Conservation (phyloP, 2,797 vertebrate species). For the Micropoecilia bifurca region DNA sequence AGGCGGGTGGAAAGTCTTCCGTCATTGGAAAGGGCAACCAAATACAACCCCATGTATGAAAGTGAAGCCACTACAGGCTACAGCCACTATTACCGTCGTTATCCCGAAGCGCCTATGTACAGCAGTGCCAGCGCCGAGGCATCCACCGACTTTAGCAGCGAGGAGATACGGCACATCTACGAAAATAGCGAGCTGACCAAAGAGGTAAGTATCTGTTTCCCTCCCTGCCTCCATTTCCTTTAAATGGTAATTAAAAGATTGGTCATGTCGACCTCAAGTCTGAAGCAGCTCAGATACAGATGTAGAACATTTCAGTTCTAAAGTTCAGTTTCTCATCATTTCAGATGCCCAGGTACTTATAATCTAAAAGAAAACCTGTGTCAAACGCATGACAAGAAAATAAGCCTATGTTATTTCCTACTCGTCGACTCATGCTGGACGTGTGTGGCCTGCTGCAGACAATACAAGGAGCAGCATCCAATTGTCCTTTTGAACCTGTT, state of each 20-base stretch:
- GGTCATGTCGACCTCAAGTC: neutral
- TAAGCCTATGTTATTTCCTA: neutral
- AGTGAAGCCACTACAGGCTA: conserved; percentile 87
- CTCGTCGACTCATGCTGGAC: neutral
- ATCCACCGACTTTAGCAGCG: conserved; percentile 92
- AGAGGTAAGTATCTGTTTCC: conserved; percentile 80
- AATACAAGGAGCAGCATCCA: neutral
- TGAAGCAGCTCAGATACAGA: neutral
- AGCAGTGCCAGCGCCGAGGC: conserved; percentile 87
- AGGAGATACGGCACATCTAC: conserved; percentile 94
- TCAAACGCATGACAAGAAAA: neutral
- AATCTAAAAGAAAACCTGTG: neutral
- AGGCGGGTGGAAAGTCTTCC: conserved; percentile 87
- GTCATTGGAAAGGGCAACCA: conserved; percentile 89
- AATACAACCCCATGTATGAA: conserved; percentile 93
- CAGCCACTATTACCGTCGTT: conserved; percentile 87
- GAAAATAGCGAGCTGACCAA: conserved; percentile 93
- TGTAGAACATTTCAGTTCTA: neutral
- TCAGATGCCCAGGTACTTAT: neutral
- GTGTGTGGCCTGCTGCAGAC: neutral
- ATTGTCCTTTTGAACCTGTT: neutral
- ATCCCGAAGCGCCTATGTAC: conserved; percentile 83
- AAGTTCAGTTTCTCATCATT: neutral
- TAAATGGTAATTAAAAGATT: neutral
- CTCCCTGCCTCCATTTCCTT: neutral